Evolutionary conservation across 2,888 invertebrate genomes (phyloP).

Genomic region (Epinotia brunnichana): DNA sequence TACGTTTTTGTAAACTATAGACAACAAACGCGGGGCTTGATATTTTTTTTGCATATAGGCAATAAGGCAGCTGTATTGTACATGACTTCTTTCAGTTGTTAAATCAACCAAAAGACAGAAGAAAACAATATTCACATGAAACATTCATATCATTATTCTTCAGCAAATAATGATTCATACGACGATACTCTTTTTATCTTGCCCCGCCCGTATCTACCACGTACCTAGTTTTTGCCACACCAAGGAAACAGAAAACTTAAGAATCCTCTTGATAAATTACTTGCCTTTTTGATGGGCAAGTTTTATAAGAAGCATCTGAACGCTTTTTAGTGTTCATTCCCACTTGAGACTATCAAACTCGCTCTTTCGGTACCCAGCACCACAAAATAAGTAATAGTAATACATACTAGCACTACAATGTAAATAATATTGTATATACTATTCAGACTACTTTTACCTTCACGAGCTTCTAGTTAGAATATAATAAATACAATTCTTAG

Average conservation of each 20-base stretch:
- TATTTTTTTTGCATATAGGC: too few species aligned
- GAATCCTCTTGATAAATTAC: constrained; percentile 19
- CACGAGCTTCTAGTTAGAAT: too few species aligned
- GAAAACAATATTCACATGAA: background rate
- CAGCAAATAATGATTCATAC: background rate
- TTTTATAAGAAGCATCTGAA: constrained; percentile 1
- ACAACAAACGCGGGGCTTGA: too few species aligned
- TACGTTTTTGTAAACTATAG: too few species aligned
- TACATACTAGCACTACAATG: too few species aligned
- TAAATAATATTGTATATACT: too few species aligned
- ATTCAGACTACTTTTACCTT: too few species aligned
- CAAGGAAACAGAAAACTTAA: constrained; percentile 10
- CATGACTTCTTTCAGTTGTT: too few species aligned
- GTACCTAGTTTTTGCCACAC: background rate
- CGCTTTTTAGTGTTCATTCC: constrained; percentile 9
- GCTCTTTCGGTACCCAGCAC: background rate
- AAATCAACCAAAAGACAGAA: background rate
- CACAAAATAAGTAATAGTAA: too few species aligned
- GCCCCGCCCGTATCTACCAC: background rate
- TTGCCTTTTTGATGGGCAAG: constrained; percentile 3
- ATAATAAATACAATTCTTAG: too few species aligned
- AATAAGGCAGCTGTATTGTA: too few species aligned
- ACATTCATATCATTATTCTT: background rate
- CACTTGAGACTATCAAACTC: constrained; percentile 6
- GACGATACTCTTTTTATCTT: constrained; percentile 1